Base-by-base conservation (phyloP, 1,140 invertebrate species). In the Coptotermes formosanus region DNA sequence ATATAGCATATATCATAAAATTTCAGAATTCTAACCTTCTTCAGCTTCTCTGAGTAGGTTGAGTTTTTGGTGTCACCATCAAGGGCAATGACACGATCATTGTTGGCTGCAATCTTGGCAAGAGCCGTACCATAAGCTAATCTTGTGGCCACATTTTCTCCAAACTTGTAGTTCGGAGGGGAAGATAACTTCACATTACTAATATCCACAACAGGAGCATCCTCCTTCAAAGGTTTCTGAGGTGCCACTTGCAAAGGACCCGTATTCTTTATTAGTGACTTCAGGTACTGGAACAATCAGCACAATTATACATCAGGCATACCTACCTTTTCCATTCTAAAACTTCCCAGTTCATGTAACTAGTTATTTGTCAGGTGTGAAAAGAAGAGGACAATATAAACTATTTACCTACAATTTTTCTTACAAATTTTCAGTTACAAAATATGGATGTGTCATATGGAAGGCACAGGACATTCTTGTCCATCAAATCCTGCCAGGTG, bases 21-120 rank as follows among this genome's bases (percentile, higher is more conserved):
- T 4, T 21, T 12, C 86, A 85, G 45, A 85, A 86, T 43, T 43
- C 86, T 82, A 3, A 95, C 94, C 85, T 95, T 94, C 89, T 96
- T 96, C 83, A 99, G 94, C 90, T 98, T 98, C 85, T 98, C 97
- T 32, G 98, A 96, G 91, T 95, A 99, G 0, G 99, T 99, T 0
- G 98, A 99, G 91, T 99, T 99, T 92, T 99, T 99, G 55, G 98
- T 99, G 90, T 99, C 99, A 84, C 96, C 98, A 91, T 99, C 98
- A 83, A 99, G 90, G 84, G 97, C 97, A 89, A 99, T 94, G 14
- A 99, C 97, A 86, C 97, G 93, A 30, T 93, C 89, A 91, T 98
- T 98, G 87, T 92, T 95, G 87, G 96, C 94, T 0, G 96, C 98
- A 86, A 97, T 92, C 88, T 99, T 99, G 32, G 96, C 95, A 38